A percentile compares a stretch with the other conserved stretches of the same genome.
Conservation (phyloP, 2,888 invertebrate genomes). For the Branchellion lobata region DNA sequence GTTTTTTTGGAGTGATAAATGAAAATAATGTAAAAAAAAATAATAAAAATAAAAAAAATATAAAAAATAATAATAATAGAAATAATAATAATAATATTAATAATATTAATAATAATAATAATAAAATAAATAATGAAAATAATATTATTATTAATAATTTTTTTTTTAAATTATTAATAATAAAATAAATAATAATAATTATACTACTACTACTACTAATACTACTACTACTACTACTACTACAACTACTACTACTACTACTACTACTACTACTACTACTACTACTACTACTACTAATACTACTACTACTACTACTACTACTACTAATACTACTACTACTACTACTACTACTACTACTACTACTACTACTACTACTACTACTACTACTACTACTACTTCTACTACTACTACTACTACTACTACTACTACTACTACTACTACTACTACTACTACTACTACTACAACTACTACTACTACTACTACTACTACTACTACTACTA, state of each 20-base stretch:
- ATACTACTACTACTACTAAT: background rate
- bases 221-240: too few relatives aligned
- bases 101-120: background rate
- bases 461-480: slow-evolving; percentile 56
- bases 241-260: too few relatives aligned
- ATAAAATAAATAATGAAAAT: background rate
- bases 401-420: slow-evolving; percentile 15
- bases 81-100: background rate
- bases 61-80: too few relatives aligned
- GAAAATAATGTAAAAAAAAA: too few relatives aligned
- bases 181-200: background rate
- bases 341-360: slow-evolving; percentile 23
- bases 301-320: slow-evolving; percentile 13
- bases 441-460: slow-evolving; percentile 20
- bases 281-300: slow-evolving; percentile 16
- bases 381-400: slow-evolving; percentile 21
- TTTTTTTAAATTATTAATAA: background rate
- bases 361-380: slow-evolving; percentile 29
- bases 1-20: too few relatives aligned
- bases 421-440: slow-evolving; percentile 27
- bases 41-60: too few relatives aligned
- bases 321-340: slow-evolving; percentile 13
- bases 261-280: too few relatives aligned
- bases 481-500: too few relatives aligned
- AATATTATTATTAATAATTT: background rate